Conservation (phyloP, 2,113 vertebrate genomes). For the Laticauda colubrina region DNA sequence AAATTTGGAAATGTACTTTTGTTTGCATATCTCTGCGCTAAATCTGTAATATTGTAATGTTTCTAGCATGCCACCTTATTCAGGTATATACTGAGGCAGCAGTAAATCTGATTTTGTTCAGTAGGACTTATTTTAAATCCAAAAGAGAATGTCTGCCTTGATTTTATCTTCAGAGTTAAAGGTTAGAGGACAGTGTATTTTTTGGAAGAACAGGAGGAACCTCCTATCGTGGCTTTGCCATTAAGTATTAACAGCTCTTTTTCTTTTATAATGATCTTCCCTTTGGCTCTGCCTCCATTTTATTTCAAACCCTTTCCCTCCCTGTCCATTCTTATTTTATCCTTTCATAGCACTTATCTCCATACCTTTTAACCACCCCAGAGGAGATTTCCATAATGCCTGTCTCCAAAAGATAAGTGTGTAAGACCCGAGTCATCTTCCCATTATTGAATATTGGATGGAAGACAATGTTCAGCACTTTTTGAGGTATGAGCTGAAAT, state of each 20-base stretch:
- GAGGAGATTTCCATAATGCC: not conserved
- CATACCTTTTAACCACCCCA: not conserved
- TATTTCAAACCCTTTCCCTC: not conserved
- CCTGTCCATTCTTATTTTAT: not conserved
- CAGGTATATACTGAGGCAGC: not conserved
- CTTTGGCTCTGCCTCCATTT: not conserved
- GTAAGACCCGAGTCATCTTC: not conserved
- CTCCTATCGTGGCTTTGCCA: not conserved
- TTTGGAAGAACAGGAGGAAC: not conserved
- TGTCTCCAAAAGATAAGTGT: not conserved
- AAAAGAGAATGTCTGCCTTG: not conserved
- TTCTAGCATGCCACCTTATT: not conserved
- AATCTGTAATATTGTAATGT: constrained; percentile 8
- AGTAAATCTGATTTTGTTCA: not conserved
- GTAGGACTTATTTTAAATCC: not conserved
- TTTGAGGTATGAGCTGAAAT: not conserved
- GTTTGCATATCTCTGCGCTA: constrained; percentile 20
- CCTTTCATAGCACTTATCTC: not conserved
- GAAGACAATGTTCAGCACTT: not conserved
- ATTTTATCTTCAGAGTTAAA: not conserved
- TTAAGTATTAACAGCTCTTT: not conserved
- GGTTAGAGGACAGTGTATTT: not conserved
- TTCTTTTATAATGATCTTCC: not conserved
- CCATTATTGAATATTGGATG: not conserved
- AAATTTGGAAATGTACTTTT: not conserved